These are phyloP conservation scores for Hartigia nigra DNA, from an alignment of 2,888 invertebrate genomes.

Conservation along the genomic window DNA sequence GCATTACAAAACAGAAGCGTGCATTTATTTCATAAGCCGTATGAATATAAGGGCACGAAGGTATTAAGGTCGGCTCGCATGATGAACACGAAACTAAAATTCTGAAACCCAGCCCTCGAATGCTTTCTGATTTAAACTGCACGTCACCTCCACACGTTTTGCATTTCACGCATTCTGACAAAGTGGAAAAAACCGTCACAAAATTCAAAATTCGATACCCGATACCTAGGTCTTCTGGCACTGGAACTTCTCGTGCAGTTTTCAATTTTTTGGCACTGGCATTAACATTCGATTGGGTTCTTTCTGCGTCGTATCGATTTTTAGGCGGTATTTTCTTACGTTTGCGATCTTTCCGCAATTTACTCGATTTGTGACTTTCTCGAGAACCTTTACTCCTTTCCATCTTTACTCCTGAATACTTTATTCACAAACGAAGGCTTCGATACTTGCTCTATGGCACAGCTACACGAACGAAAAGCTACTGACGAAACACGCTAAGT, in stretches of 20 bases:
- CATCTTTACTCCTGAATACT: neutral
- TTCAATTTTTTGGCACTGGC: neutral
- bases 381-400: conserved; percentile 1
- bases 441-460: neutral
- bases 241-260: conserved; percentile 1
- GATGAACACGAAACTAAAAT: conserved; percentile 5
- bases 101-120: conserved; percentile 14
- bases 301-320: neutral
- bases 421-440: neutral
- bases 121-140: conserved; percentile 13
- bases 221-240: neutral
- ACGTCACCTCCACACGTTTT: conserved; percentile 16
- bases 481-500: neutral
- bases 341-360: neutral
- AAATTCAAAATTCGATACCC: neutral
- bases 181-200: neutral
- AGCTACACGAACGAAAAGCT: neutral
- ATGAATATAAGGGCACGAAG: conserved; percentile 14
- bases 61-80: conserved; percentile 8
- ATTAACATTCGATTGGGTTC: neutral
- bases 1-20: conserved; percentile 9
- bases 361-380: neutral
- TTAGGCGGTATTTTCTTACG: neutral
- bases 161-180: conserved; percentile 12
- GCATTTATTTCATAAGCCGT: conserved; percentile 10